Conservation (phyloP, 1,140 invertebrate species). For the Aphis gossypii region DNA sequence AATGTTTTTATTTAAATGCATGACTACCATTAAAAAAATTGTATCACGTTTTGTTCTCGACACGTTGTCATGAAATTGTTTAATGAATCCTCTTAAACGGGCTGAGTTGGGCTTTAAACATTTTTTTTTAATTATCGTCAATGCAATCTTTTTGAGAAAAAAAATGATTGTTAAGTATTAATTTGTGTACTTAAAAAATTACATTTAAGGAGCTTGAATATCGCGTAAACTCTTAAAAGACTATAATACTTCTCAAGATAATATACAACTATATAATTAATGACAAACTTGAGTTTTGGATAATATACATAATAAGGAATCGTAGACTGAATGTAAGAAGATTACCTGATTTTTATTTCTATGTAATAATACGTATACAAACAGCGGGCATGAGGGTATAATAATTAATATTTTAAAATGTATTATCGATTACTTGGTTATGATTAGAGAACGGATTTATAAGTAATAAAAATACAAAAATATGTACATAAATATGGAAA, state of each 20-base stretch:
- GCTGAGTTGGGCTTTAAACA: background rate
- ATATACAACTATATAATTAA: background rate
- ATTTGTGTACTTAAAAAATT: background rate
- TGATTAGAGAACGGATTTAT: too few species aligned
- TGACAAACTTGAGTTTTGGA: background rate
- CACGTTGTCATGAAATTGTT: background rate
- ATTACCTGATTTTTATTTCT: background rate
- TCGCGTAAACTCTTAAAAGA: background rate
- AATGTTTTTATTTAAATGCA: conserved; percentile 29
- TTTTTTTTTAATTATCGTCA: conserved; percentile 14
- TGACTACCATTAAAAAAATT: background rate
- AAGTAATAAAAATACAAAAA: too few species aligned
- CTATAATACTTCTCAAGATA: background rate
- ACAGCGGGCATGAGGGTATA: too few species aligned
- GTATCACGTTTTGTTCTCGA: conserved; percentile 25
- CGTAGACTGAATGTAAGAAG: background rate
- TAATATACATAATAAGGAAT: background rate
- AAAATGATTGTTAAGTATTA: background rate
- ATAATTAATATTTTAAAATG: too few species aligned
- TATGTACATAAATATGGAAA: too few species aligned
- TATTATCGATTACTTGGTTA: too few species aligned
- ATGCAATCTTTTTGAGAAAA: background rate
- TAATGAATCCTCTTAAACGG: conserved; percentile 1
- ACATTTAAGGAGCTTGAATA: background rate
- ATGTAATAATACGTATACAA: background rate